Conservation (phyloP, 1,140 invertebrate species). For the Dreissena polymorpha region DNA sequence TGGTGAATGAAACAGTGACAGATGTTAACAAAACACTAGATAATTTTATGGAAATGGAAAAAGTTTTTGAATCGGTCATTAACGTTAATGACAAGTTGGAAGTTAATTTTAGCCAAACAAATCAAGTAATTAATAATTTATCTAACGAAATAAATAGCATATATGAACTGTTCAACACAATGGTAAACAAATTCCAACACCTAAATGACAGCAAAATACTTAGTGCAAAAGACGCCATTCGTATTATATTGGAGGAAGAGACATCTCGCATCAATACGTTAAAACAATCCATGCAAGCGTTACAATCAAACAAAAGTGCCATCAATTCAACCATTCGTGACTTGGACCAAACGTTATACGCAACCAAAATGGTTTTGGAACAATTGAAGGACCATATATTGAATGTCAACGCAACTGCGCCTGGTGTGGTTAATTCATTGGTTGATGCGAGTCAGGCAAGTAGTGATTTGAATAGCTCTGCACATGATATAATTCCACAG, state of each 20-base stretch:
- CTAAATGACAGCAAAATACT: constrained; percentile 32
- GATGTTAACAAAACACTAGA: constrained; percentile 47
- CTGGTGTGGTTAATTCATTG: neutral
- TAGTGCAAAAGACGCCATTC: constrained; percentile 1
- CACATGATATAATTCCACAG: neutral
- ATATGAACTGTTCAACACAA: neutral
- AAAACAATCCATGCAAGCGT: neutral
- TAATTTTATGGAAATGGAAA: constrained; percentile 12
- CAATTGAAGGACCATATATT: constrained; percentile 39
- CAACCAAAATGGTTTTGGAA: constrained; percentile 17
- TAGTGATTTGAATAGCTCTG: neutral
- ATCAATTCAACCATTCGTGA: neutral
- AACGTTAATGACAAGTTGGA: neutral
- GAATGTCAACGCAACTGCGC: neutral
- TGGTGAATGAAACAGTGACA: neutral
- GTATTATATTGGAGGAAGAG: neutral
- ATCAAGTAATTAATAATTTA: constrained; percentile 15
- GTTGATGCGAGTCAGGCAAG: neutral
- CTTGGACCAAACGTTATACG: constrained; percentile 12
- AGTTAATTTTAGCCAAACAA: neutral
- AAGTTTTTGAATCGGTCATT: neutral
- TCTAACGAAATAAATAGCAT: constrained; percentile 10
- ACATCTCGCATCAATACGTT: constrained; percentile 6
- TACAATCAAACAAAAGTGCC: constrained; percentile 3
- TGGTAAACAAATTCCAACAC: constrained; percentile 36